phyloP scores from a whole-genome alignment of 2,797 vertebrate species.

The Pachyuromys duprasi region DNA sequence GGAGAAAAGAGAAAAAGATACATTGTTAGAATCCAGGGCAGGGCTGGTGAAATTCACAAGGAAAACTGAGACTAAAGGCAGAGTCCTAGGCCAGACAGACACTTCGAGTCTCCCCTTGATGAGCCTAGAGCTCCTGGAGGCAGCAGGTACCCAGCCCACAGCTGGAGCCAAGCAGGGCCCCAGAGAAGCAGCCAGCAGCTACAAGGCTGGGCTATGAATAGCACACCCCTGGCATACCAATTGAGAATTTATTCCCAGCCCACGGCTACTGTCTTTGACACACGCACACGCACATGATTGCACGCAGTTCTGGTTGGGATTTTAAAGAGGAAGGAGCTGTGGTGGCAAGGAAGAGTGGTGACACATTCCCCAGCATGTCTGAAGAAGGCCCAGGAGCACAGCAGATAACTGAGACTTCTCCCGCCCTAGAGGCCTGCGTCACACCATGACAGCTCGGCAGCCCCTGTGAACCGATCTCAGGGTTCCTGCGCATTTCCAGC shows the following conservation, averaged over 20 bases:
- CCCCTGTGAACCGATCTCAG: background rate
- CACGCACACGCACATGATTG: background rate
- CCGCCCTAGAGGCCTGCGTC: background rate
- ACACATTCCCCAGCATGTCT: background rate
- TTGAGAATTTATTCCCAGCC: constrained; percentile 32
- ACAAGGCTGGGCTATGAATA: constrained; percentile 35
- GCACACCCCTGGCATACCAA: background rate
- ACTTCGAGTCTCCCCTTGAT: background rate
- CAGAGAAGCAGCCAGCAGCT: constrained; percentile 5
- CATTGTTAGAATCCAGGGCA: background rate
- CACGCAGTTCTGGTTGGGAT: background rate
- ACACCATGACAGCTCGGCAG: background rate
- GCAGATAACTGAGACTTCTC: background rate
- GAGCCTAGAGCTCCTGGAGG: background rate
- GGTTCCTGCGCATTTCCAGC: background rate
- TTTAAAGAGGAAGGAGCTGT: constrained; percentile 26
- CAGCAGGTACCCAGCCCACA: background rate
- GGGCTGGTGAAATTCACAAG: background rate
- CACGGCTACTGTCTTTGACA: background rate
- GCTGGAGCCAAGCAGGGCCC: background rate
- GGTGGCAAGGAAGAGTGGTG: background rate
- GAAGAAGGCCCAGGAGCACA: rapidly evolving
- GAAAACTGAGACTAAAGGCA: background rate
- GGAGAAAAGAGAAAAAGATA: background rate
- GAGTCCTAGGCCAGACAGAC: background rate